Evolutionary conservation across 2,113 vertebrate species (phyloP).

Genomic region (Bujurquina vittata): DNA sequence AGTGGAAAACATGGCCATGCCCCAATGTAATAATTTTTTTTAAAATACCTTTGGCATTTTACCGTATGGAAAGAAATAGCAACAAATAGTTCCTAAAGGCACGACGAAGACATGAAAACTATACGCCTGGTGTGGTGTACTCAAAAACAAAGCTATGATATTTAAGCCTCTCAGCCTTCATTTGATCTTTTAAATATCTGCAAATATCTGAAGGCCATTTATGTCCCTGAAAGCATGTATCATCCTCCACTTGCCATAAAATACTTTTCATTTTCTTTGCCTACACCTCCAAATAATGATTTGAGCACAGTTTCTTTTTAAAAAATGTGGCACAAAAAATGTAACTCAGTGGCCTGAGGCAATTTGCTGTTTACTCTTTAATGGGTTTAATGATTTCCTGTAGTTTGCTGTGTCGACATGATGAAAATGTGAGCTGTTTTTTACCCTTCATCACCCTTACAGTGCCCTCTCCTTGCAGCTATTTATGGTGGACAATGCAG

Average conservation of each 20-base stretch:
- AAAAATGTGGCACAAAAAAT: neutral
- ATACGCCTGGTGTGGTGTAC: neutral
- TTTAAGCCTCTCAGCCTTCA: neutral
- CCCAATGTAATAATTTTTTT: neutral
- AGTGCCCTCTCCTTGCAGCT: constrained; percentile 84
- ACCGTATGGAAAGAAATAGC: neutral
- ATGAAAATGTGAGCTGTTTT: constrained; percentile 47
- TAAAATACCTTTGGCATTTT: neutral
- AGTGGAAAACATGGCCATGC: neutral
- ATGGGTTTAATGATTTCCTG: constrained; percentile 63
- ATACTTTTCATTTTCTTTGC: neutral
- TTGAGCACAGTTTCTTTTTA: neutral
- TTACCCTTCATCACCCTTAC: constrained; percentile 29
- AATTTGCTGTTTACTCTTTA: constrained; percentile 41
- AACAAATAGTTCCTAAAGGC: neutral
- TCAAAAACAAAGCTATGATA: neutral
- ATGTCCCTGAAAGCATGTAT: neutral
- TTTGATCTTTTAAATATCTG: neutral
- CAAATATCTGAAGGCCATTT: neutral
- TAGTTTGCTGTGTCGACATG: constrained; percentile 37
- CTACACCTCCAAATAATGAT: neutral
- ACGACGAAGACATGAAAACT: neutral
- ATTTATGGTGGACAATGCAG: constrained; percentile 99
- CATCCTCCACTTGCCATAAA: neutral
- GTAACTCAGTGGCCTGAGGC: constrained; percentile 36